Evolutionary conservation across 2,888 invertebrate genomes (phyloP).

Genomic region (Chrysolina oricalcia): DNA sequence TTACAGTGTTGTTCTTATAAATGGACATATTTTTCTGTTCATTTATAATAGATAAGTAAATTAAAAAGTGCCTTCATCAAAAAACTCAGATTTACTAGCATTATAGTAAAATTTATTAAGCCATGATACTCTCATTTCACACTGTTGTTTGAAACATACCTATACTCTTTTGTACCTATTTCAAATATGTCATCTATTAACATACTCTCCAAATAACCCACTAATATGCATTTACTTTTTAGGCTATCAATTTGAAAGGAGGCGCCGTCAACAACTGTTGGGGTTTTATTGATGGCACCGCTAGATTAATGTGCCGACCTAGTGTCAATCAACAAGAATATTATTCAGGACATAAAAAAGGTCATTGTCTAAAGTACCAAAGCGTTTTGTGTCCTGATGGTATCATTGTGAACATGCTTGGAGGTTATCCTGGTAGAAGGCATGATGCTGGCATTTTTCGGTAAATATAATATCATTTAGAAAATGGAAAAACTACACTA

Average conservation of each 20-base stretch:
- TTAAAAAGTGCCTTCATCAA: background rate
- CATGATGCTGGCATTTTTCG: no score
- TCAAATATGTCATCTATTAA: background rate
- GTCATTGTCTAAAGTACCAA: no score
- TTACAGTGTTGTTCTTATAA: background rate
- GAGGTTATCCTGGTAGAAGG: no score
- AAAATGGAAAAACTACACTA: background rate
- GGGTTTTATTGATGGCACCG: no score
- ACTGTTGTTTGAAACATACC: background rate
- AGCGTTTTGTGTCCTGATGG: no score
- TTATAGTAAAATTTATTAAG: background rate
- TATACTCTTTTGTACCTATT: background rate
- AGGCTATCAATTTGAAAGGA: no score
- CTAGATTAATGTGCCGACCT: no score
- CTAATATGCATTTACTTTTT: background rate
- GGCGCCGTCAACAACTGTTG: no score
- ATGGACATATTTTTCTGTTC: background rate
- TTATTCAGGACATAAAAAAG: no score
- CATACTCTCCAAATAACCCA: background rate
- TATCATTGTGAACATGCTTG: no score
- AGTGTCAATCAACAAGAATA: no score
- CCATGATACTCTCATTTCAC: background rate
- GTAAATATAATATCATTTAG: background rate
- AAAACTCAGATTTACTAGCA: background rate
- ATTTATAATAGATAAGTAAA: background rate